Base-by-base conservation (phyloP, 2,797 vertebrate genomes). In the Sebastes vulpes region DNA sequence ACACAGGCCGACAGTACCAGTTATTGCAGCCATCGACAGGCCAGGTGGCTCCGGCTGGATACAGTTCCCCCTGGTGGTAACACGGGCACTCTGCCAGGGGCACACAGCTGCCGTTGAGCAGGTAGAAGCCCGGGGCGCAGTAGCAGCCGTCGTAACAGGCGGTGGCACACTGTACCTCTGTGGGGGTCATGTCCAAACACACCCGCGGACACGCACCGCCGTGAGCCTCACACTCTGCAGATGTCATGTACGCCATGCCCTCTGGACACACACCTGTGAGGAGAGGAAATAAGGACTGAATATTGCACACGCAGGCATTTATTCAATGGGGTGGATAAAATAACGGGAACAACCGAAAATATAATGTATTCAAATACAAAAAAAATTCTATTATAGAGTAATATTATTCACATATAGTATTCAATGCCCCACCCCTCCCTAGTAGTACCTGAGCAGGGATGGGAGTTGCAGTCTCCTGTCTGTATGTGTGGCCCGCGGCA, bases 401-500 rank as follows among this genome's bases (percentile, higher is more conserved):
- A 20, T 42, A 48, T n/a, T 4, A 63, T 23, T 38, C 5, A 31
- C 25, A 46, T 14, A 31, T 18, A n/a, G 5, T 25, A 21, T 9
- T 26, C 18, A 2, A 16, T 6, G 5, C 4, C 9, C n/a, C 1
- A 46, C 42, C 16, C 38, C 3, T 46, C 66, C 5, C 3, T 8
- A 5, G 6, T 2, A 23, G 16, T 83, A 98, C 97, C 97, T 93
- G 88, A 73, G 82, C 98, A 98, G 32, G 96, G 97, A 10, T 97
- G 95, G 0, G 91, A 92, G 88, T 97, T 97, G 90, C 98, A 98
- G 87, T 98, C 97, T 16, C 94, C 81, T 0, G 97, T 98, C 93
- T 99, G 98, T 4, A 97, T 93, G 64, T 97, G 96, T 3, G 97
- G 97, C 2, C 97, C 97, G 0, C 67, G 48, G 67, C 98, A 98